These are phyloP conservation scores for Pollimyrus isidori DNA, from an alignment of 2,113 vertebrate genomes.

Conservation along the genomic window DNA sequence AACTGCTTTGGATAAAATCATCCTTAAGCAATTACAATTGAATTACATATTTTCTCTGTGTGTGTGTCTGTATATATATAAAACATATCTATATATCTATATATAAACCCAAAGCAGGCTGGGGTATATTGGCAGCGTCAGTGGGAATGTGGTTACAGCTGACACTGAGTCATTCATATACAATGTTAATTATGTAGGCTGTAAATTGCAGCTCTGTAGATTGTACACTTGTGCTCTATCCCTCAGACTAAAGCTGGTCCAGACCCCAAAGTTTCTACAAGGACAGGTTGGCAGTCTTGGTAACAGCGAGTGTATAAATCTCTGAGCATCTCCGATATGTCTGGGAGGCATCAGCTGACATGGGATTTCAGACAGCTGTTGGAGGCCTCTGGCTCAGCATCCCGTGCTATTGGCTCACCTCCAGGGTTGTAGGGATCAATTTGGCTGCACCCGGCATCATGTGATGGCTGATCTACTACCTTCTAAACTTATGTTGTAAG, in stretches of 20 bases:
- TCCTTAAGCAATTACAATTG: background rate
- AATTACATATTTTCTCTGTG: background rate
- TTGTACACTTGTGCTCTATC: background rate
- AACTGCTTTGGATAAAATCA: background rate
- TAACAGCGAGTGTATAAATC: background rate
- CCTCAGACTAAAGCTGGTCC: background rate
- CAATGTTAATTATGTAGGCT: conserved; percentile 4
- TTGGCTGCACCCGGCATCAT: background rate
- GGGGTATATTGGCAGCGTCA: background rate
- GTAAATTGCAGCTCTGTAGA: background rate
- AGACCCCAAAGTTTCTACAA: background rate
- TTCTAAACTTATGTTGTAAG: background rate
- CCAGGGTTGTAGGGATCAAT: background rate
- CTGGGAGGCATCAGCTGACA: background rate
- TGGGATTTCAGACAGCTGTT: background rate
- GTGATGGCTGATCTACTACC: background rate
- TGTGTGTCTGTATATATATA: no score
- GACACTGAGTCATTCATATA: conserved; percentile 1
- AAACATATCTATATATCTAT: background rate
- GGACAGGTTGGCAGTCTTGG: background rate
- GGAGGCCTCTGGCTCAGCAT: background rate
- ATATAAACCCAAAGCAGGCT: background rate
- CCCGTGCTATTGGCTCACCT: background rate
- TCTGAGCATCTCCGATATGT: background rate
- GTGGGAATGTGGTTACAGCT: background rate